Evolutionary conservation across 2,888 invertebrate genomes (phyloP).

Genomic region (Napeogenes inachia): DNA sequence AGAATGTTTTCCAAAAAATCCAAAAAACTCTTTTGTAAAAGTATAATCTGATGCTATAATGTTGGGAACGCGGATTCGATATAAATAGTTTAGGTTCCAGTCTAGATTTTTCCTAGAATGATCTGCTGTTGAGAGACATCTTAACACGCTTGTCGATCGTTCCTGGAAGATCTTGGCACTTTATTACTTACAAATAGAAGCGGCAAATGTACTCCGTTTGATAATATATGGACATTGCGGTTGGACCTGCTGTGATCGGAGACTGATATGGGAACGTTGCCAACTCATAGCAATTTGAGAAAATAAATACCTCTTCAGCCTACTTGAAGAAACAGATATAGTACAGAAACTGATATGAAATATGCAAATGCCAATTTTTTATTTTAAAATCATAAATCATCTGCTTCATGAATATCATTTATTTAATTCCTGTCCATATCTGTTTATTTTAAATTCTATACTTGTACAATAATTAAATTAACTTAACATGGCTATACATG

Average conservation of each 20-base stretch:
- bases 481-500: too few species aligned
- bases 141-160: conserved; percentile 14
- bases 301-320: neutral
- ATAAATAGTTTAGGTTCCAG: conserved; percentile 52
- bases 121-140: conserved; percentile 9
- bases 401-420: too few species aligned
- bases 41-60: conserved; percentile 34
- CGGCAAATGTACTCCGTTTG: neutral
- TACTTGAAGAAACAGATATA: neutral
- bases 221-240: conserved; percentile 4
- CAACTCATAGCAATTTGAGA: neutral
- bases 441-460: too few species aligned
- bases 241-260: neutral
- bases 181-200: conserved; percentile 9
- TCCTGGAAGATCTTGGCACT: conserved; percentile 17
- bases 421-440: too few species aligned
- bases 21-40: neutral
- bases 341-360: neutral
- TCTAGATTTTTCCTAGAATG: conserved; percentile 20
- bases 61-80: conserved; percentile 53
- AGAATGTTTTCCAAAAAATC: too few species aligned
- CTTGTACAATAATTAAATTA: too few species aligned
- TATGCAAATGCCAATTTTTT: too few species aligned
- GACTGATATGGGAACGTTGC: neutral
- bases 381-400: too few species aligned